These are phyloP conservation scores for Cydia splendana DNA, from an alignment of 1,140 invertebrate species.

Conservation along the genomic window DNA sequence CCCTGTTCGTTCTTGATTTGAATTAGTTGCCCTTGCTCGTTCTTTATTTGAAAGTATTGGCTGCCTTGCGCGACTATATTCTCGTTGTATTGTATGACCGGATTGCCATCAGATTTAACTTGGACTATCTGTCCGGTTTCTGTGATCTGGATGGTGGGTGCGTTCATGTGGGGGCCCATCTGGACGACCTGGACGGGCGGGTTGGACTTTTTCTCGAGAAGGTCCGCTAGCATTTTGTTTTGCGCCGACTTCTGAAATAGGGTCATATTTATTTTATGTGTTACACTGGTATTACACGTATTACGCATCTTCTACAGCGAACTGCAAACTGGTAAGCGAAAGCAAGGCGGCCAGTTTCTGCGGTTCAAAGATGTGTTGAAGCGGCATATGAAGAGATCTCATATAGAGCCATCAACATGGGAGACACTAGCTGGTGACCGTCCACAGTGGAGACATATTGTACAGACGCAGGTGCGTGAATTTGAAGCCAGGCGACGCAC, in stretches of 20 bases:
- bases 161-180: slow-evolving; percentile 68
- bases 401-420: no score
- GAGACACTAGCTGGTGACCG: no score
- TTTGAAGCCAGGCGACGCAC: no score
- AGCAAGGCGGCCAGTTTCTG: no score
- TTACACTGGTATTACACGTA: no score
- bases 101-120: slow-evolving; percentile 63
- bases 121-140: slow-evolving; percentile 75
- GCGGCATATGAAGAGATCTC: no score
- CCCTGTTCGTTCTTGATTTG: slow-evolving; percentile 73
- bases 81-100: slow-evolving; percentile 63
- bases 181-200: slow-evolving; percentile 74
- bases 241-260: slow-evolving; percentile 67
- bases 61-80: slow-evolving; percentile 44
- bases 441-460: no score
- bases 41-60: slow-evolving; percentile 71
- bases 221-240: slow-evolving; percentile 78
- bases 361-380: no score
- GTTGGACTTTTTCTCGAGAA: slow-evolving; percentile 77
- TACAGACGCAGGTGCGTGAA: no score
- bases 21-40: slow-evolving; percentile 71
- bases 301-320: no score
- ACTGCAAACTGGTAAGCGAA: no score
- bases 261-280: neutral
- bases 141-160: slow-evolving; percentile 73